These are phyloP conservation scores for Nephila pilipes DNA, from an alignment of 1,140 invertebrate species.

Conservation along the genomic window DNA sequence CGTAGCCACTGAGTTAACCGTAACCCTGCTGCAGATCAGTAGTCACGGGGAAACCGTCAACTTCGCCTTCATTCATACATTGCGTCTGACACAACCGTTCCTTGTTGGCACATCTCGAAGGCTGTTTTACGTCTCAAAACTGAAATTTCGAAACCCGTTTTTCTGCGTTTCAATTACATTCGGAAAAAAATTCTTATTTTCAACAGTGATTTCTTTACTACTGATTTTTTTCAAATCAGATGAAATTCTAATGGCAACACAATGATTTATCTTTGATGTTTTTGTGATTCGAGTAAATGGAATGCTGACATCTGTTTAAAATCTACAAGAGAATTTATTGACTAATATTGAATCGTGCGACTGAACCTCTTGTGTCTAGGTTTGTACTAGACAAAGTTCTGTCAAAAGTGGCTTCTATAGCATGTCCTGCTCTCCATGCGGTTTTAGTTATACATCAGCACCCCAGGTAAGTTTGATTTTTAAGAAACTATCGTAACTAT, in stretches of 20 bases:
- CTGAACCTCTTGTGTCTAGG: constrained; percentile 32
- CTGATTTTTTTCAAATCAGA: not conserved
- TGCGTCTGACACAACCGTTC: not conserved
- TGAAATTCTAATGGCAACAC: not conserved
- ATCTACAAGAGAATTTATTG: not conserved
- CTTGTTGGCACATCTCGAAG: not conserved
- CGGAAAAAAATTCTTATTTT: not conserved
- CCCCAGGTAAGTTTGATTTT: constrained; percentile 54
- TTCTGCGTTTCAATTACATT: too few relatives aligned
- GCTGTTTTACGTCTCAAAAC: too few relatives aligned
- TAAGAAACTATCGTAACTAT: too few relatives aligned
- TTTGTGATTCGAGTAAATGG: not conserved
- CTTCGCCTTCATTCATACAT: not conserved
- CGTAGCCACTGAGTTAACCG: not conserved
- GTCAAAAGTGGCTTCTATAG: constrained; percentile 68
- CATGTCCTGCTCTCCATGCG: constrained; percentile 76
- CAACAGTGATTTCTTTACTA: not conserved
- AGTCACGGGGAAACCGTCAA: not conserved
- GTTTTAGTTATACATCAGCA: constrained; percentile 60
- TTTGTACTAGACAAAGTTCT: constrained; percentile 49
- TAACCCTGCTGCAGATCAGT: not conserved
- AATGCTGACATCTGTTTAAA: not conserved
- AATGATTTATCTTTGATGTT: not conserved
- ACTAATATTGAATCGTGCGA: not conserved
- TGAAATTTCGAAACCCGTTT: too few relatives aligned